Conservation (phyloP, 2,113 vertebrate genomes). For the Tyrannus savana region DNA sequence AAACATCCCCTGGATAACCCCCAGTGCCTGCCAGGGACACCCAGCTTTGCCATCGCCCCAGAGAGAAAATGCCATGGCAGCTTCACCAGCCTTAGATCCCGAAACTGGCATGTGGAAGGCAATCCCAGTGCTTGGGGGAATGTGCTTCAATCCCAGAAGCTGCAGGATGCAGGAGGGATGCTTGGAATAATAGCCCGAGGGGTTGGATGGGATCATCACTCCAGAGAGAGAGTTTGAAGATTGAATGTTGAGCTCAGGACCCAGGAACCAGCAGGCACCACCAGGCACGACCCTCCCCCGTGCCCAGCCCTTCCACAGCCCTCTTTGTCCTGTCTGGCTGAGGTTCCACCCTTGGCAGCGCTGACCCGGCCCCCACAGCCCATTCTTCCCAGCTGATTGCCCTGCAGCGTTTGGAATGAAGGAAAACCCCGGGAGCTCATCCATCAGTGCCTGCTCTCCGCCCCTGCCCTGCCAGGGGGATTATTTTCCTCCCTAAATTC, state of each 20-base stretch:
- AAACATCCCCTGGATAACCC: neutral
- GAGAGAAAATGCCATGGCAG: accelerated
- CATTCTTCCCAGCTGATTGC: neutral
- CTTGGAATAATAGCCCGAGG: neutral
- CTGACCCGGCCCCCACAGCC: neutral
- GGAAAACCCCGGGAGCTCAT: neutral
- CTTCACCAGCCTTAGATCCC: neutral
- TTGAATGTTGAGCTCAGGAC: neutral
- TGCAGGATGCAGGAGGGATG: neutral
- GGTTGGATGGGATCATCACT: neutral
- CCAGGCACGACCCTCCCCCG: no score
- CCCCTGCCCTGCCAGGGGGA: neutral
- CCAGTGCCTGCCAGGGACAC: neutral
- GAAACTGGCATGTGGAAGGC: neutral
- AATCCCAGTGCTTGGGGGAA: neutral
- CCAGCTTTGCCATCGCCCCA: neutral
- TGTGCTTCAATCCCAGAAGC: accelerated
- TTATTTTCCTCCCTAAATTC: neutral
- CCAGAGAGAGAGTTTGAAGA: neutral
- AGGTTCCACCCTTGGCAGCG: neutral
- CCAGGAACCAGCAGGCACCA: neutral
- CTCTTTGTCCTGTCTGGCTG: neutral
- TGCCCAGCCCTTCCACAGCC: no score
- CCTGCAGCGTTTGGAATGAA: neutral
- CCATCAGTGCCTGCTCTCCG: neutral